phyloP scores from a whole-genome alignment of 2,888 invertebrate genomes.

The Nephrotoma guestfalica region DNA sequence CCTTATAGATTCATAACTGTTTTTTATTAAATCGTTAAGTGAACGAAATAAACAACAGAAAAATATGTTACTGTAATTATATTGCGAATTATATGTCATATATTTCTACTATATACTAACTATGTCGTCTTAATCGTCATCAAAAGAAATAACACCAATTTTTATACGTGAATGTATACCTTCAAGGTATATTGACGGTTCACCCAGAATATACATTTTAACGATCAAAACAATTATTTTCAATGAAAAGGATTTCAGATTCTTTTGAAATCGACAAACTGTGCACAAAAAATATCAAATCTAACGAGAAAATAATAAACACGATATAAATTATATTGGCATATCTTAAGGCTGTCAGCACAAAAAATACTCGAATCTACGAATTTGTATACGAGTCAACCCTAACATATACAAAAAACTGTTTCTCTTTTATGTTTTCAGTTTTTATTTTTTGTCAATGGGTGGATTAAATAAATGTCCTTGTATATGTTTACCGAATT shows the following conservation, averaged over 20 bases:
- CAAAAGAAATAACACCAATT: neutral
- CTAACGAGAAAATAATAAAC: neutral
- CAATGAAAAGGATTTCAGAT: neutral
- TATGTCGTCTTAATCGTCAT: neutral
- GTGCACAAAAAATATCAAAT: neutral
- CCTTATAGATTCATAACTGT: neutral
- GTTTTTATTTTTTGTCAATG: neutral
- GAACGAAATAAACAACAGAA: neutral
- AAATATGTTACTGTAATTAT: neutral
- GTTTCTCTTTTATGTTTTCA: neutral
- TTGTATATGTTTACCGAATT: neutral
- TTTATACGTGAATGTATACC: neutral
- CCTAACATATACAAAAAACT: neutral
- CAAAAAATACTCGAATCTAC: neutral
- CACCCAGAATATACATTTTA: neutral
- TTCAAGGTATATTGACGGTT: neutral
- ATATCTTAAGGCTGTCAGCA: neutral
- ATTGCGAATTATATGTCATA: neutral
- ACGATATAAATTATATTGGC: neutral
- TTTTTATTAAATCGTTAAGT: neutral
- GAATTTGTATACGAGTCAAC: neutral
- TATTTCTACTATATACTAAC: neutral
- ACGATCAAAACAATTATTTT: neutral
- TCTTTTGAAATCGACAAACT: neutral
- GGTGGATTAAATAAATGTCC: neutral